phyloP scores from a whole-genome alignment of 2,797 vertebrate genomes.

The Fundulus diaphanus region DNA sequence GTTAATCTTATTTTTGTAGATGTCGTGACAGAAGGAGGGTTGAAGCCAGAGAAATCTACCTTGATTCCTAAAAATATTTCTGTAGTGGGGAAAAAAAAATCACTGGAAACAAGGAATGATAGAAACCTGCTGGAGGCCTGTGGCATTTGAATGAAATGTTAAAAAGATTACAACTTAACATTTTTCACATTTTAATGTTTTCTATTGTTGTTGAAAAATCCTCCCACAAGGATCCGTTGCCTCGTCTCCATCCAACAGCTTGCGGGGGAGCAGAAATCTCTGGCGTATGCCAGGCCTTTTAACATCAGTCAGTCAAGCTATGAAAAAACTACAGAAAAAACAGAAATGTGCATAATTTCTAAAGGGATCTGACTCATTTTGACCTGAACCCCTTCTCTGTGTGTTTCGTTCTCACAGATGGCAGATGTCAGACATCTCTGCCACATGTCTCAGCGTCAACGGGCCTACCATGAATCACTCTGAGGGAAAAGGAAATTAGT shows the following conservation, averaged over 20 bases:
- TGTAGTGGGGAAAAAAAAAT: not conserved
- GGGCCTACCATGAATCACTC: conserved; percentile 7
- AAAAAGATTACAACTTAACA: not conserved
- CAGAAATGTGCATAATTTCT: not conserved
- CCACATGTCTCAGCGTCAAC: not conserved
- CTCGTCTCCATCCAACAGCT: not conserved
- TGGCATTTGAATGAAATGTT: not conserved
- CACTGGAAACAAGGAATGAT: not conserved
- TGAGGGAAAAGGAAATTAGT: not conserved
- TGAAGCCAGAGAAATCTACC: not conserved
- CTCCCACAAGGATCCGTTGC: not conserved
- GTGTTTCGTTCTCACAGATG: conserved; percentile 25
- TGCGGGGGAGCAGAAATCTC: not conserved
- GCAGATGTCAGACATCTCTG: conserved; percentile 13
- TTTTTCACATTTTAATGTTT: not conserved
- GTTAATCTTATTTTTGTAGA: too few relatives aligned
- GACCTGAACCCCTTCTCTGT: not conserved
- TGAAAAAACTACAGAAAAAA: not conserved
- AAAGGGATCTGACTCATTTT: conserved; percentile 13
- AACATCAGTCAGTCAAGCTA: not conserved
- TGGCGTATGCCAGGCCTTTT: not conserved
- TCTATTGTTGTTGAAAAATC: not conserved
- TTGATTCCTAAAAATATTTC: not conserved
- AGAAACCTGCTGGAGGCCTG: not conserved
- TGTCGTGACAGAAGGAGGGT: not conserved